Conservation (phyloP, 2,888 invertebrate genomes). For the Monoplex corrugatus region DNA sequence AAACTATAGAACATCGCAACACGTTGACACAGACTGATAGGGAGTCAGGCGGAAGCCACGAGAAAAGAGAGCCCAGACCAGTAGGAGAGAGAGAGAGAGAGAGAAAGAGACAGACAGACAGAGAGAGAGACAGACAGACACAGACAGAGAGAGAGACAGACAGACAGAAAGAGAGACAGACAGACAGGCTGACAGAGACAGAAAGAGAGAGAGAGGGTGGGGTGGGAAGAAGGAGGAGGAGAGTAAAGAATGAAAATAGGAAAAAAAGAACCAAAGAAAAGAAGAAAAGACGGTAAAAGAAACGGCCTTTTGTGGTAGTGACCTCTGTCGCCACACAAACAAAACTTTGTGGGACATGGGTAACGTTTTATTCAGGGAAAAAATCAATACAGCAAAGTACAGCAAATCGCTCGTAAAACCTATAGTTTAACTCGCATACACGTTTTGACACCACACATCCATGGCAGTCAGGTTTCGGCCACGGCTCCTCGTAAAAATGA, state of each 20-base stretch:
- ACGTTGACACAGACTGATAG: neutral
- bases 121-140: neutral
- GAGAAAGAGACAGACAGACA: neutral
- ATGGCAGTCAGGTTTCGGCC: too few relatives aligned
- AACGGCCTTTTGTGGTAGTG: too few relatives aligned
- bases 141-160: slow-evolving; percentile 21
- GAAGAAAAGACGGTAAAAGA: too few relatives aligned
- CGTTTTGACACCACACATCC: too few relatives aligned
- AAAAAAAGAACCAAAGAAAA: neutral
- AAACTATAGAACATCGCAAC: too few relatives aligned
- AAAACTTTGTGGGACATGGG: too few relatives aligned
- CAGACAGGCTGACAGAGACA: slow-evolving; percentile 20
- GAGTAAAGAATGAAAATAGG: neutral
- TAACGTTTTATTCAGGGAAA: too few relatives aligned
- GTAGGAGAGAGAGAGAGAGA: neutral
- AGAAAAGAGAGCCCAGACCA: neutral
- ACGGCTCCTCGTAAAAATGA: too few relatives aligned
- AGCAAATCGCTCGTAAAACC: too few relatives aligned
- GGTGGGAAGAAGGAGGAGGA: neutral
- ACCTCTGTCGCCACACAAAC: too few relatives aligned
- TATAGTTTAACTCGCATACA: too few relatives aligned
- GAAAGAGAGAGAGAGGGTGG: slow-evolving; percentile 24
- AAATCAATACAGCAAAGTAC: too few relatives aligned
- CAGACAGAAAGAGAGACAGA: slow-evolving; percentile 31
- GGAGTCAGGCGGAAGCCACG: neutral